Base-by-base conservation (phyloP, 2,113 vertebrate species). In the Elgaria multicarinata region DNA sequence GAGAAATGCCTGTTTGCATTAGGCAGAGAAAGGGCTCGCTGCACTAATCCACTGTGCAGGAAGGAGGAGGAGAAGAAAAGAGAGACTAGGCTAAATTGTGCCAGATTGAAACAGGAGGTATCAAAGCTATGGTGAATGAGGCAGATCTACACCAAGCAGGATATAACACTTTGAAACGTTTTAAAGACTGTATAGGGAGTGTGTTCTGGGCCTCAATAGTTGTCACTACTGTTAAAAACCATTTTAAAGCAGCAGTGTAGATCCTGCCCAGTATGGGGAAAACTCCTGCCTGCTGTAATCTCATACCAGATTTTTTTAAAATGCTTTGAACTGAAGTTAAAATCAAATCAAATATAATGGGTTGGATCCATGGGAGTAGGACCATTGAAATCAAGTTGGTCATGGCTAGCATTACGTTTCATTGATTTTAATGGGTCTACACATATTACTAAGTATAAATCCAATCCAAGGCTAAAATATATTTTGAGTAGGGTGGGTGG, bases 1-100 rank as follows among this genome's bases (percentile, higher is more conserved):
- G 85, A 67, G 46, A 85, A 80, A 80, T 33, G 24, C 6, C 76
- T 69, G 72, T 3, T 18, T 46, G 5, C 6, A 8, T 74, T 0
- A 0, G 0, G 7, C 46, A 69, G 46, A 2, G 33, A 50, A 81
- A 39, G 24, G 36, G 9, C 39, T 67, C 10, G 20, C 28, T 64
- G 72, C 50, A 10, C 3, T 0, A 53, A 28, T 39, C 28, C 22
- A 55, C 76, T 62, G 3, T 44, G 55, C 10, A 69, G 24, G 39
- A 6, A 55, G 77, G 33, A 86, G 13, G 85, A 26, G 8, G 39
- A n/a, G n/a, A 10, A n/a, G 8, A 24, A 55, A 55, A 83, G n/a
- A 1, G 0, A 0, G 24, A 28, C 36, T 72, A 6, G 1, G 2
- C 6, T 2, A 10, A 13, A 85, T 71, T 44, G 5, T 6, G 67